A percentile compares a stretch with the other conserved stretches of the same genome.
phyloP scores from a whole-genome alignment of 2,888 invertebrate species.

The Stenurella melanura region DNA sequence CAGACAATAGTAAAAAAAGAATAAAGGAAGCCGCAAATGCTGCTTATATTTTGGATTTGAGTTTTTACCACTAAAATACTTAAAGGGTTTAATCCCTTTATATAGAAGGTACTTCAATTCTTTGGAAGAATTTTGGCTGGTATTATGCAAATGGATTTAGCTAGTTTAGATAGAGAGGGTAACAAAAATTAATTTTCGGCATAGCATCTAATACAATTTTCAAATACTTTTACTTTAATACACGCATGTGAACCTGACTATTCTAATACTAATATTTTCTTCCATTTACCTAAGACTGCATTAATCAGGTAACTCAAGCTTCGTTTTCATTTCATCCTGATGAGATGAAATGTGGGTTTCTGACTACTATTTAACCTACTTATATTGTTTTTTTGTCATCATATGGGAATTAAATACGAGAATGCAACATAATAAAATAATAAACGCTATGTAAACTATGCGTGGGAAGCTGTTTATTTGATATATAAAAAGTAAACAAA shows the following conservation, averaged over 20 bases:
- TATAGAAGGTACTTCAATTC: too few relatives aligned
- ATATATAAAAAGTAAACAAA: not conserved
- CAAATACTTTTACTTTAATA: not conserved
- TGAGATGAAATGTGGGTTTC: not conserved
- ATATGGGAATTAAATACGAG: not conserved
- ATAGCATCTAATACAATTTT: not conserved
- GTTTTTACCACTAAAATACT: too few relatives aligned
- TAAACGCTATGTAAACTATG: slow-evolving; percentile 4
- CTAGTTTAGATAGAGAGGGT: too few relatives aligned
- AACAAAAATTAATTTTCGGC: not conserved
- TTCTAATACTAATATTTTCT: not conserved
- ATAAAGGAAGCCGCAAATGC: too few relatives aligned
- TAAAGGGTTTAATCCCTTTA: too few relatives aligned
- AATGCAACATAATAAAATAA: not conserved
- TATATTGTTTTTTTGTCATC: not conserved
- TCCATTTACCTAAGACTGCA: not conserved
- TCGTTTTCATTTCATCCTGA: not conserved
- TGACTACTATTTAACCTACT: not conserved
- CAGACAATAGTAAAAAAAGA: too few relatives aligned
- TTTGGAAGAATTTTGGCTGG: too few relatives aligned
- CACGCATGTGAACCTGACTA: not conserved
- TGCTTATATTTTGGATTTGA: too few relatives aligned
- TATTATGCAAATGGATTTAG: too few relatives aligned
- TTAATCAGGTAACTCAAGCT: not conserved
- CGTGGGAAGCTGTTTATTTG: not conserved